Percentiles rank a stretch among this genome's conserved stretches.
These are phyloP conservation scores for Mizuhopecten yessoensis DNA, from an alignment of 1,140 invertebrate genomes.

Conservation along the genomic window DNA sequence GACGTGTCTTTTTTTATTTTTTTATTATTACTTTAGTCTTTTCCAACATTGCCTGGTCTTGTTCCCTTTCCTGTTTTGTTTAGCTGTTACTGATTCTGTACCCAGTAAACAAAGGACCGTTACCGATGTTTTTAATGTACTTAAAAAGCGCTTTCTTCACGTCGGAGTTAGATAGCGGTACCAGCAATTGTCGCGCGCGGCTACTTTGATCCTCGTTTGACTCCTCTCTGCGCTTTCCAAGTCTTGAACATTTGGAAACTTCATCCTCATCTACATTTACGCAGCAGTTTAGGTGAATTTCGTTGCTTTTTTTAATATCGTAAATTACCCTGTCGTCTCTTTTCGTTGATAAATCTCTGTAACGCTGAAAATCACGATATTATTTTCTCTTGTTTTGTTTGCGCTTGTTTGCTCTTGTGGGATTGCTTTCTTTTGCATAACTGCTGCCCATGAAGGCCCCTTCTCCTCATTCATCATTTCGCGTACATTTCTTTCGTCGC, in stretches of 20 bases:
- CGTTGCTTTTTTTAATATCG: background rate
- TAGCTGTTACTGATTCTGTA: slow-evolving; percentile 42
- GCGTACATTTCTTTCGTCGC: background rate
- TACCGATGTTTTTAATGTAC: too few relatives aligned
- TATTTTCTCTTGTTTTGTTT: slow-evolving; percentile 44
- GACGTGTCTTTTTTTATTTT: background rate
- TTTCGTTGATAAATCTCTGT: background rate
- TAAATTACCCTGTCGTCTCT: slow-evolving; percentile 19
- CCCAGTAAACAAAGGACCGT: background rate
- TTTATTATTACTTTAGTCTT: slow-evolving; percentile 35
- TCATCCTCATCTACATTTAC: background rate
- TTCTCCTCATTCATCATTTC: background rate
- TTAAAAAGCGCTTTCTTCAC: too few relatives aligned
- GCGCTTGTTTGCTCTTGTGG: background rate
- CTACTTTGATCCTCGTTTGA: background rate
- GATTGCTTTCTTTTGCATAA: background rate
- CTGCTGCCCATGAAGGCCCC: background rate
- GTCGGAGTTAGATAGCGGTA: too few relatives aligned
- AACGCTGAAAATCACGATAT: slow-evolving; percentile 29
- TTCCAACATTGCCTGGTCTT: slow-evolving; percentile 36
- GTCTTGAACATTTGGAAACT: background rate
- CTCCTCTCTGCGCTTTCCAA: background rate
- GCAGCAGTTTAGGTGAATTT: background rate
- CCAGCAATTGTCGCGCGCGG: too few relatives aligned
- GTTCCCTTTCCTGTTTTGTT: slow-evolving; percentile 41